Evolutionary conservation across 1,140 invertebrate species (phyloP), one percentile per base, ranked within the genome.

Genomic region (Myzus persicae): DNA sequence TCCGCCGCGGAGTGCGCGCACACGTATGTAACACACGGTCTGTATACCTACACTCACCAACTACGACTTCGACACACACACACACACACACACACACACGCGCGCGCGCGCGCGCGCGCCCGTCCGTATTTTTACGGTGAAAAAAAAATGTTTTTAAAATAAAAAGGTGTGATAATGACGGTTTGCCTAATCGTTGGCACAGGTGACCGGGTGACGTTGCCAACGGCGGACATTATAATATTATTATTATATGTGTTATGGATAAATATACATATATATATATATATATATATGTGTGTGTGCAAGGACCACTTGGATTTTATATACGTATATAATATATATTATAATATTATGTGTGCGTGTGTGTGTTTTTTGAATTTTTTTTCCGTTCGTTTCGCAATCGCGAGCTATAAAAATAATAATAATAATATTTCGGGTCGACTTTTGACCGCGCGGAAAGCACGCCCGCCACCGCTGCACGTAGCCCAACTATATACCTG

Each of bases 181-280:
- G 91, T 93, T 93, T 93, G 91, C 91, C 76, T 51, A 93, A 93
- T 93, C 91, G 91, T 93, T 93, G 91, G 91, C 91, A 93, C 91
- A 54, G 76, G 81, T 85, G 91, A 84, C 91, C 76, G 91, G 91
- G 46, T 85, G 91, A 48, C 91, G 91, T 85, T 93, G 76, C 91
- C 91, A 93, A 93, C 91, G 91, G 91, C 81, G 44, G 36, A 48
- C 36, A 85, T 48, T 67, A 44, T 76, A 91, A 54, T 51, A 90
- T 48, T 59, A 48, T 48, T 59, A 48, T 51, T 48, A 48, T 51
- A 51, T 48, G n/a, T 38, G 82, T 84, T 84, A 84, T 48, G 46
- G 76, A 81, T n/a, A n/a, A n/a, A n/a, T 22, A 36, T 81, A 81
- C 38, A 85, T 9, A 7, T 84, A 54, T 54, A 38, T n/a, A 31